Evolutionary conservation across 2,113 vertebrate genomes (phyloP).

Genomic region (Dasyprocta punctata): DNA sequence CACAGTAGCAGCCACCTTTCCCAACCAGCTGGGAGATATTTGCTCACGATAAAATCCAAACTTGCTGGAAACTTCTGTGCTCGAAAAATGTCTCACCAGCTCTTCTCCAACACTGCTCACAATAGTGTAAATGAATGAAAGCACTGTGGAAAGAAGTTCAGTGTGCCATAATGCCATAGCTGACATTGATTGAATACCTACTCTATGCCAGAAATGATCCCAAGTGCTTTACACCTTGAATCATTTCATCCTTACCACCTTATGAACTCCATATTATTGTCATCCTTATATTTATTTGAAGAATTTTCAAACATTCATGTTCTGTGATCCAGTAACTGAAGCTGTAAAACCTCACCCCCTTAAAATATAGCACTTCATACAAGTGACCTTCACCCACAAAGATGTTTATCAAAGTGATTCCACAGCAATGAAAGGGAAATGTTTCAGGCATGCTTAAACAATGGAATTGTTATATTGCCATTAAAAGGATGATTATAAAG

Average conservation of each 20-base stretch:
- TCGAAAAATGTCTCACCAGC: background rate
- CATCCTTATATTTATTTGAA: background rate
- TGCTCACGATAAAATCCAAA: slow-evolving; percentile 5
- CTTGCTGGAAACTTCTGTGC: slow-evolving; percentile 9
- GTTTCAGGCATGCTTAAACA: background rate
- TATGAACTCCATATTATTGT: background rate
- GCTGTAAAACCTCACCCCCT: background rate
- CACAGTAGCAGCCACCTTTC: background rate
- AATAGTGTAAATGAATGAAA: background rate
- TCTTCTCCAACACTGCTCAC: background rate
- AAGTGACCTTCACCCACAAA: background rate
- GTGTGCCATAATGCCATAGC: background rate
- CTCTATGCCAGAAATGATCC: background rate
- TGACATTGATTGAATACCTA: background rate
- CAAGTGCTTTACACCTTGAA: background rate
- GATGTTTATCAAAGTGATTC: background rate
- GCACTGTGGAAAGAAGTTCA: background rate
- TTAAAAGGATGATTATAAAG: slow-evolving; percentile 10
- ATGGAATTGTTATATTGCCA: background rate
- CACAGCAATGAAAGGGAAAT: background rate
- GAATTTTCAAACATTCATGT: background rate
- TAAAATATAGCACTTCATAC: background rate
- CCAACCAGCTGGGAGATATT: background rate
- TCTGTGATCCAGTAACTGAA: background rate
- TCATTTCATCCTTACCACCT: background rate